phyloP scores from a whole-genome alignment of 2,888 invertebrate genomes.

The Mythimna impura region DNA sequence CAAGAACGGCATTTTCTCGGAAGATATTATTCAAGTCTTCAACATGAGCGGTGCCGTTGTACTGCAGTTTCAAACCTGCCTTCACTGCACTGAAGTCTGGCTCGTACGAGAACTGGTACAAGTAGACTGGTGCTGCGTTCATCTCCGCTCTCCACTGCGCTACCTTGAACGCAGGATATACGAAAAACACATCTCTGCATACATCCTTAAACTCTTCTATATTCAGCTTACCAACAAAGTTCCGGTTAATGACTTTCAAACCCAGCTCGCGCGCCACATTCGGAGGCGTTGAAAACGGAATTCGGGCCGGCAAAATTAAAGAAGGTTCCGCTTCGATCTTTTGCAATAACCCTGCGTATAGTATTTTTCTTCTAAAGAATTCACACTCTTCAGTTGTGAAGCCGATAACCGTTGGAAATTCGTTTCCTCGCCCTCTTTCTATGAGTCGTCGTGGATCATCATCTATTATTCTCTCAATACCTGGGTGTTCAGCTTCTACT shows the following conservation, averaged over 20 bases:
- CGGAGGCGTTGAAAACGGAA: slow-evolving; percentile 45
- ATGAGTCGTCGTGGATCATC: slow-evolving; percentile 67
- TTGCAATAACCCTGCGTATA: slow-evolving; percentile 43
- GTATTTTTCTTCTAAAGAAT: slow-evolving; percentile 37
- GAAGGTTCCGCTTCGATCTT: slow-evolving; percentile 61
- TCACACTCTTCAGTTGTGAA: slow-evolving; percentile 61
- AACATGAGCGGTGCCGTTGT: slow-evolving; percentile 79
- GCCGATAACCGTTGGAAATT: slow-evolving; percentile 67
- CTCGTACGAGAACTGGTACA: slow-evolving; percentile 86
- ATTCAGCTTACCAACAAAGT: slow-evolving; percentile 58
- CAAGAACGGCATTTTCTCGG: slow-evolving; percentile 62
- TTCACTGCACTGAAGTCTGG: slow-evolving; percentile 81
- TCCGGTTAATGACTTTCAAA: slow-evolving; percentile 51
- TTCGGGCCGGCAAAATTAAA: slow-evolving; percentile 66
- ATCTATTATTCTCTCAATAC: slow-evolving; percentile 65
- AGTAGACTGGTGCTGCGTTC: slow-evolving; percentile 76
- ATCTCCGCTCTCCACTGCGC: slow-evolving; percentile 59
- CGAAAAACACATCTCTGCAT: slow-evolving; percentile 60
- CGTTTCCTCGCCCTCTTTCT: slow-evolving; percentile 65
- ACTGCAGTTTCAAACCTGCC: slow-evolving; percentile 61
- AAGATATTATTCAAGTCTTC: slow-evolving; percentile 87
- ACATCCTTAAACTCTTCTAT: slow-evolving; percentile 53
- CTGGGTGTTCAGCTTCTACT: slow-evolving; percentile 60
- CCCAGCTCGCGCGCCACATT: slow-evolving; percentile 53
- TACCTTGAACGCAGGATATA: slow-evolving; percentile 67